Evolutionary conservation across 2,888 invertebrate species (phyloP), one percentile per base, ranked within the genome.

Genomic region (Mystacides longicornis): DNA sequence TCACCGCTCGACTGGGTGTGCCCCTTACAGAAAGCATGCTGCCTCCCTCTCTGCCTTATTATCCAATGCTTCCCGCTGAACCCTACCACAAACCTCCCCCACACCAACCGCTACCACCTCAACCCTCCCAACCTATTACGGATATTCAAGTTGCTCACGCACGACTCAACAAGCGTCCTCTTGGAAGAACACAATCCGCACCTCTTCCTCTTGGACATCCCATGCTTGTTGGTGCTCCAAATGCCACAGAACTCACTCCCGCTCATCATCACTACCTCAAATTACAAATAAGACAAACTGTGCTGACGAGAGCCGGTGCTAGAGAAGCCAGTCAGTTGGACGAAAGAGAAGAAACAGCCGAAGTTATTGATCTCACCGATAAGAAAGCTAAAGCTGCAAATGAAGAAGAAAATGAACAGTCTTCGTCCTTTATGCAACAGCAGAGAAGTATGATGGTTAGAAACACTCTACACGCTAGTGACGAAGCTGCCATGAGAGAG

Each of bases 151-250:
- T 79, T 62, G 83, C 83, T 47, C 81, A 83, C 67, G 82, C 82
- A 62, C 79, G 86, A 65, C 79, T 87, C 55, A 79, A 80, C 74
- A 87, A 86, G 75, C 77, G 92, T 51, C 92, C 92, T 27, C 78
- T 94, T 64, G 93, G 93, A 57, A 85, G 96, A 68, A 96, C 96
- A 56, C 95, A 96, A 74, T 95, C 95, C 47, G 95, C 95, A 2
- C 93, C 93, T 1, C 74, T 93, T 64, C 92, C 92, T 22, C 76
- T 95, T 54, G 93, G 93, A 1, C 92, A 93, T 74, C 92, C 93
- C 21, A 85, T 91, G 80, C 80, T 93, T 54, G 79, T 80, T 50
- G 74, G 75, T 11, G 67, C 69, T 54, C 65, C 68, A 62, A 71
- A 71, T 19, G 71, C 71, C 46, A 70, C 72, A 61, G 81, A 74